phyloP scores from a whole-genome alignment of 2,888 invertebrate genomes.

The Tetanocera ferruginea region DNA sequence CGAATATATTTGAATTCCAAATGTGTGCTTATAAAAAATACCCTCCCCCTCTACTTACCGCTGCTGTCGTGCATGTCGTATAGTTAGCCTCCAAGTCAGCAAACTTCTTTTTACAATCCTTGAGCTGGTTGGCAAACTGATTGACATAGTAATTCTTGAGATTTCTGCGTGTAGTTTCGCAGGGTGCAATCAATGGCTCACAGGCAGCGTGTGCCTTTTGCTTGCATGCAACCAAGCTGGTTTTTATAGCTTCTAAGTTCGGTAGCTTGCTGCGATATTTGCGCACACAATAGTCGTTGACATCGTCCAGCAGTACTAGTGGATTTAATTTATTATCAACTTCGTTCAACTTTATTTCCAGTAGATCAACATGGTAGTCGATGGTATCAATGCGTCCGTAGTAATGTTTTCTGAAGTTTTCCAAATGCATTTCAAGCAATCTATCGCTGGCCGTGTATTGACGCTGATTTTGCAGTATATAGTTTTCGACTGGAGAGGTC shows the following conservation, averaged over 20 bases:
- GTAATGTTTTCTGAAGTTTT: conserved; percentile 40
- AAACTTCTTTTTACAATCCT: conserved; percentile 44
- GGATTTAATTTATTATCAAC: conserved; percentile 46
- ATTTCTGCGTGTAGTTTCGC: conserved; percentile 43
- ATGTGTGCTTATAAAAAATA: background rate
- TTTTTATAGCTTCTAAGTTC: conserved; percentile 31
- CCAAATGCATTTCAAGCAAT: conserved; percentile 40
- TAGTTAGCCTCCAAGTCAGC: conserved; percentile 40
- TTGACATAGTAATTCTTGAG: conserved; percentile 44
- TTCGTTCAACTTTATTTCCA: conserved; percentile 43
- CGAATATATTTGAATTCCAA: background rate
- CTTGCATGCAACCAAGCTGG: conserved; percentile 39
- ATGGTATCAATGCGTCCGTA: conserved; percentile 44
- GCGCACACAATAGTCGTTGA: conserved; percentile 46
- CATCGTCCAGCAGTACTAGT: conserved; percentile 46
- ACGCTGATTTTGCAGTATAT: conserved; percentile 42
- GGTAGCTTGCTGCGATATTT: conserved; percentile 46
- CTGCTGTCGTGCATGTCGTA: conserved; percentile 40
- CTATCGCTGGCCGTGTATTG: conserved; percentile 42
- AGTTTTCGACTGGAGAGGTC: conserved; percentile 43
- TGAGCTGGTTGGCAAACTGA: conserved; percentile 40
- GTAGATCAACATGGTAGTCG: conserved; percentile 39
- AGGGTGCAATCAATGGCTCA: conserved; percentile 27
- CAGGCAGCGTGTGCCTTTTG: conserved; percentile 38
- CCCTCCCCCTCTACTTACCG: conserved; percentile 33